Conservation (phyloP, 2,797 vertebrate genomes). For the Lithobates sylvaticus region DNA sequence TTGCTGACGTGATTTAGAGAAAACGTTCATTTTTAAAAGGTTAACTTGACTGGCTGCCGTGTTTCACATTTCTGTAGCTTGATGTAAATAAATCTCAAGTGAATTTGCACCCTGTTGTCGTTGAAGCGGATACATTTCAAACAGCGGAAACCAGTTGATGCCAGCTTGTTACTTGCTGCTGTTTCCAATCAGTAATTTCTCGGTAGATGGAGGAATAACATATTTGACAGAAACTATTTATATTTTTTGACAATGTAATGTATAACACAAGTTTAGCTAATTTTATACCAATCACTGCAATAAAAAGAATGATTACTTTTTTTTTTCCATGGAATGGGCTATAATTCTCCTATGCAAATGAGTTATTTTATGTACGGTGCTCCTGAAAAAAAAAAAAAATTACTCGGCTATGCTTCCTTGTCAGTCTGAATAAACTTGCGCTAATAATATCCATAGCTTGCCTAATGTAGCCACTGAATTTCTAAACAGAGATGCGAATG, state of each 20-base stretch:
- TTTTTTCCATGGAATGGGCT: neutral
- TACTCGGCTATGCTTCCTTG: too few species aligned
- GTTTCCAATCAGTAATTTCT: slow-evolving; percentile 24
- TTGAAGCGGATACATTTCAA: slow-evolving; percentile 56
- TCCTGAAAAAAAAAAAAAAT: too few species aligned
- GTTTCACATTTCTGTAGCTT: slow-evolving; percentile 69
- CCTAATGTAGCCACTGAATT: too few species aligned
- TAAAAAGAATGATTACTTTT: slow-evolving; percentile 7
- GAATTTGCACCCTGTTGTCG: slow-evolving; percentile 67
- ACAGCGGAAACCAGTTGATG: slow-evolving; percentile 27
- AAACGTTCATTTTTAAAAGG: slow-evolving; percentile 50
- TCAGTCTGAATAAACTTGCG: too few species aligned
- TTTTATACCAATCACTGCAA: slow-evolving; percentile 17
- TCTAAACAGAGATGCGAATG: too few species aligned
- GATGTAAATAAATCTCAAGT: slow-evolving; percentile 71
- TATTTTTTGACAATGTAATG: slow-evolving; percentile 30
- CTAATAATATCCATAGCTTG: too few species aligned
- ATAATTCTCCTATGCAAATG: neutral
- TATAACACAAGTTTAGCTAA: neutral
- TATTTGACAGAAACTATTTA: slow-evolving; percentile 36
- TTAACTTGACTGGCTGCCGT: slow-evolving; percentile 64
- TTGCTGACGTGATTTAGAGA: slow-evolving; percentile 46
- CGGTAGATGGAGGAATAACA: neutral
- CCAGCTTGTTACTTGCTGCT: slow-evolving; percentile 65
- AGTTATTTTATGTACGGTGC: neutral